Evolutionary conservation across 2,888 invertebrate species (phyloP), one percentile per base, ranked within the genome.

Genomic region (Cepaea hortensis): DNA sequence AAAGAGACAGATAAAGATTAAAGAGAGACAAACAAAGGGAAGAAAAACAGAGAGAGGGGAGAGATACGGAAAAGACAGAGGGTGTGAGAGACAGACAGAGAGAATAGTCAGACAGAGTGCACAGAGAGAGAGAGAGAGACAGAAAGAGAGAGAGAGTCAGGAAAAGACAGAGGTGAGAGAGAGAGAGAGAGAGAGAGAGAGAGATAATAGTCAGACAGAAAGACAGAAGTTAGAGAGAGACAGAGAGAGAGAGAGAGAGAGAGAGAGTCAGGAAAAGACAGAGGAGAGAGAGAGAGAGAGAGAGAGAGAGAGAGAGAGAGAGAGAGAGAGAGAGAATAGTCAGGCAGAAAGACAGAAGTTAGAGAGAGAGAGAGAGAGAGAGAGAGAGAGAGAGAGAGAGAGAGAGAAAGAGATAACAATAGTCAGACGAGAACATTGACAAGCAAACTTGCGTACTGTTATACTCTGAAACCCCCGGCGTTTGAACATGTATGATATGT

Each of bases 1-100:
- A 62, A 20, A 73, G 46, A 61, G 81, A 81, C n/a, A n/a, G 68
- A 79, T 48, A 80, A 46, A 50, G 35, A 73, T 62, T 73, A 46
- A 62, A 65, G 70, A 15, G 81, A 35, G 48, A 68, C 55, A n/a
- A 73, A 20, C 62, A 75, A 46, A 55, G 46, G 35, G 20, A 48
- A 46, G 55, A 73, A 35, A 15, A 61, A 55, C 35, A 62, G 46
- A 80, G 20, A 18, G 48, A 55, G 79, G 35, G 20, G 50, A 77
- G 23, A 68, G 9, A 73, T n/a, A 15, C 23, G 70, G 48, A 79
- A 50, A 50, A 68, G 61, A 62, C 13, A 50, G 46, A 62, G 76
- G 46, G 55, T n/a, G 65, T 62, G 76, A 75, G 50, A 48, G 65
- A 76, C 48, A 81, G 70, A 50, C 48, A 81, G 81, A 81, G 75